These are phyloP conservation scores for Coleophora deauratella DNA, from an alignment of 2,888 invertebrate species.

Conservation along the genomic window DNA sequence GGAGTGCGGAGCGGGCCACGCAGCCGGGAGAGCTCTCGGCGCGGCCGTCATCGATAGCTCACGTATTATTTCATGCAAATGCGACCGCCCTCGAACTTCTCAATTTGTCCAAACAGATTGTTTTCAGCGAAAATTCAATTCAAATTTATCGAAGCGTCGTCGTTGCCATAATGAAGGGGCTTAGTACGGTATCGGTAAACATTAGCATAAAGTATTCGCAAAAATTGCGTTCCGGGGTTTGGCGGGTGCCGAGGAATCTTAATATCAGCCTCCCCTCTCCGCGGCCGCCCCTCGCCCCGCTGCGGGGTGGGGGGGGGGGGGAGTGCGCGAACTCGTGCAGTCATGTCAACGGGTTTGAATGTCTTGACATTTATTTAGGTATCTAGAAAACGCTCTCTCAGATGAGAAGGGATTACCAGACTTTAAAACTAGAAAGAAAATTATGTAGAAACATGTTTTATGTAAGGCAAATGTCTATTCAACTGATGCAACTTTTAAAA, in stretches of 20 bases:
- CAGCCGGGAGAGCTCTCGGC: slow-evolving; percentile 4
- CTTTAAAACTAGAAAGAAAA: too few species aligned
- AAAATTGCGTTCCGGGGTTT: slow-evolving; percentile 44
- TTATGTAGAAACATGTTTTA: too few species aligned
- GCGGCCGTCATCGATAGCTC: slow-evolving; percentile 1
- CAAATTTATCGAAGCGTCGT: slow-evolving; percentile 35
- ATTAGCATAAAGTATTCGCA: slow-evolving; percentile 54
- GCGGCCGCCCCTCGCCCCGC: slow-evolving; percentile 3
- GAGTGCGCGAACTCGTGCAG: slow-evolving; percentile 32
- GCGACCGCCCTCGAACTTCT: slow-evolving; percentile 34
- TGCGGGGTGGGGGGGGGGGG: background rate
- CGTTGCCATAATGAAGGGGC: slow-evolving; percentile 38
- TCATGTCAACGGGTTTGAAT: slow-evolving; percentile 36
- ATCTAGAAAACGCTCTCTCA: too few species aligned
- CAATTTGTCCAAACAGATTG: slow-evolving; percentile 55
- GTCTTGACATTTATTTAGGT: too few species aligned
- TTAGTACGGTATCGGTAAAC: slow-evolving; percentile 47
- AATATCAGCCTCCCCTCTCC: slow-evolving; percentile 28
- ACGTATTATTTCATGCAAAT: slow-evolving; percentile 50
- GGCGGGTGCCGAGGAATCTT: slow-evolving; percentile 37
- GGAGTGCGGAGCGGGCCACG: background rate
- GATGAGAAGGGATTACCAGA: too few species aligned
- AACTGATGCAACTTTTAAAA: slow-evolving; percentile 26
- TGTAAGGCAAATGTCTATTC: too few species aligned
- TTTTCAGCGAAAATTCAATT: slow-evolving; percentile 51